Base-by-base conservation (phyloP, 1,140 invertebrate species). In the Pachypsylla venusta region DNA sequence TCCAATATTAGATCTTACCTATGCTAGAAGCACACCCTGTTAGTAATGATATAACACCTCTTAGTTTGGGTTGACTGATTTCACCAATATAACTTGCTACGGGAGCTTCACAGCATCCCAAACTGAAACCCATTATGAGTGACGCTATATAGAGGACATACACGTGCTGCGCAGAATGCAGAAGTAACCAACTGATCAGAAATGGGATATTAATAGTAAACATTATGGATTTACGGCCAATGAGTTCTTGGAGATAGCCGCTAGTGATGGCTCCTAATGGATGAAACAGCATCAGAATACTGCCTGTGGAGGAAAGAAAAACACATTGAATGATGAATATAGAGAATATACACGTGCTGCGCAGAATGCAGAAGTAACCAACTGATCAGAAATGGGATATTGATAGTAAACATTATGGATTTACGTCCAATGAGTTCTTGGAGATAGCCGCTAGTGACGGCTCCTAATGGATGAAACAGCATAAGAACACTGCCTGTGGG, bases 81-180 rank as follows among this genome's bases (percentile, higher is more conserved):
- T 77, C 75, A 2, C 73, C 73, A 3, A 77, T 70, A 57, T 77
- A 77, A 2, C 74, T 69, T 35, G 71, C 69, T 25, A 76, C 72
- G 1, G 76, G 75, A 13, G 74, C 76, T 7, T 63, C 64, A 70
- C 75, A 73, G 2, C 76, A 68, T 0, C 76, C 76, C 19, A 73
- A 70, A 16, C 75, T 75, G 1, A 67, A 40, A 0, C 65, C 65
- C 60, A 64, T 64, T 13, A 67, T 16, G 5, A 63, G 59, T 12
- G 56, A 30, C 0, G 63, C 42, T 2, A 42, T 20, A 25, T 63
- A 65, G 3, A 67, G 60, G 2, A 48, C 54, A 1, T 14, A 22
- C 3, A 63, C 27, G 4, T 27, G 58, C 4, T 3, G 25, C 16
- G 64, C 61, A 27, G 42, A 63, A 27, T 61, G 60, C n/a, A 61